phyloP scores from a whole-genome alignment of 2,113 vertebrate genomes.

The Varanus salvator region DNA sequence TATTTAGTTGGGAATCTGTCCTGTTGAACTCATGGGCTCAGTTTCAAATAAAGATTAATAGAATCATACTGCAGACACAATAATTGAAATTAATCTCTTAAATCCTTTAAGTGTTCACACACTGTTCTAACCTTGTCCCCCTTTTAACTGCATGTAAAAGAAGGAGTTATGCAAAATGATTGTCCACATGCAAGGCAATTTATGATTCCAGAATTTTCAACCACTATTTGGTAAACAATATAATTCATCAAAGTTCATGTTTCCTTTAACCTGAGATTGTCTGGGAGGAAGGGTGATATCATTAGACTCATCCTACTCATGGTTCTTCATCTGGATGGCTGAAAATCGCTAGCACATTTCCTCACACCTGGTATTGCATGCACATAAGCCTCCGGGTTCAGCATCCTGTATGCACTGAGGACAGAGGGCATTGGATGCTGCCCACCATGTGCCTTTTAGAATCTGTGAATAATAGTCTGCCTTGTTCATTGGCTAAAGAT shows the following conservation, averaged over 20 bases:
- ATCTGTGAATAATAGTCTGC: background rate
- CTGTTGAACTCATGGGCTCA: background rate
- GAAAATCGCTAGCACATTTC: too few relatives aligned
- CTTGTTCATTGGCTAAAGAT: background rate
- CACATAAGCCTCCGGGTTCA: too few relatives aligned
- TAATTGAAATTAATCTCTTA: slow-evolving; percentile 5
- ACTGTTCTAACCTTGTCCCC: background rate
- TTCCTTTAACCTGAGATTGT: background rate
- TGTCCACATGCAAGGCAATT: background rate
- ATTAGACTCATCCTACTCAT: too few relatives aligned
- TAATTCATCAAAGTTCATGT: background rate
- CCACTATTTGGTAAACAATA: background rate
- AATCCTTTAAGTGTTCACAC: background rate
- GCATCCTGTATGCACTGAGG: too few relatives aligned
- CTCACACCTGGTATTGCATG: too few relatives aligned
- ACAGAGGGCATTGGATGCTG: too few relatives aligned
- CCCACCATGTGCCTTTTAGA: background rate
- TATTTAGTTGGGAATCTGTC: background rate
- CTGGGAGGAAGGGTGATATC: too few relatives aligned
- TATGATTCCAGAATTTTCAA: background rate
- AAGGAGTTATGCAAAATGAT: background rate
- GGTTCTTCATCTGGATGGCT: too few relatives aligned
- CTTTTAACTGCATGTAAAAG: background rate
- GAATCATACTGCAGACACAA: background rate
- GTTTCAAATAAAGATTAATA: background rate